Percentiles rank a stretch among this genome's conserved stretches.
Conservation (phyloP, 2,797 vertebrate genomes). For the Cichlasoma orientale region DNA sequence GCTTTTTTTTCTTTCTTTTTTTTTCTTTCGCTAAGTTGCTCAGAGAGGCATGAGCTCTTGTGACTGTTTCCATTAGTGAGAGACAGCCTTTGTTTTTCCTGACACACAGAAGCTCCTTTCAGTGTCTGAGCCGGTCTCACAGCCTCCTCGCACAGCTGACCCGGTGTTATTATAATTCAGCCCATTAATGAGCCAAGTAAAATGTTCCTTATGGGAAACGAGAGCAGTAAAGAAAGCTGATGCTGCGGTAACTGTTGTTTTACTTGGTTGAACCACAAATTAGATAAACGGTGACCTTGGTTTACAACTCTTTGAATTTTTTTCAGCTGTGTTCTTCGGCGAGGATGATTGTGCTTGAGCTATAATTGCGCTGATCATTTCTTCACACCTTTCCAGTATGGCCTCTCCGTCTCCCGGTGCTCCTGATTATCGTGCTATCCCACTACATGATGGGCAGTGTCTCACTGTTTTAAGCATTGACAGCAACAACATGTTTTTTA, state of each 20-base stretch:
- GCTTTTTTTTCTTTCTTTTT: not conserved
- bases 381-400: slow-evolving; percentile 1
- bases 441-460: not conserved
- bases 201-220: slow-evolving; percentile 41
- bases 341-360: slow-evolving; percentile 36
- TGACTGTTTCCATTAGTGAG: slow-evolving; percentile 47
- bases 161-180: slow-evolving; percentile 44
- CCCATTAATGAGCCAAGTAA: slow-evolving; percentile 53
- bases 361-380: slow-evolving; percentile 34
- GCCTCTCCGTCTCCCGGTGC: slow-evolving; percentile 1
- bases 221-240: slow-evolving; percentile 32
- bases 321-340: slow-evolving; percentile 9
- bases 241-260: slow-evolving; percentile 45
- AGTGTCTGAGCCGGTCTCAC: slow-evolving; percentile 13
- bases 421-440: slow-evolving; percentile 7
- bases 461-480: slow-evolving; percentile 1
- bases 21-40: slow-evolving; percentile 9
- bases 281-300: slow-evolving; percentile 40
- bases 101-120: slow-evolving; percentile 60
- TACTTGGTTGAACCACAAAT: slow-evolving; percentile 58
- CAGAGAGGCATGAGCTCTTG: slow-evolving; percentile 34
- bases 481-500: not conserved
- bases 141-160: slow-evolving; percentile 43
- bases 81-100: slow-evolving; percentile 50
- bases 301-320: slow-evolving; percentile 4